Evolutionary conservation across 2,888 invertebrate genomes (phyloP), one percentile per base, ranked within the genome.

Genomic region (Stenodema calcarata): DNA sequence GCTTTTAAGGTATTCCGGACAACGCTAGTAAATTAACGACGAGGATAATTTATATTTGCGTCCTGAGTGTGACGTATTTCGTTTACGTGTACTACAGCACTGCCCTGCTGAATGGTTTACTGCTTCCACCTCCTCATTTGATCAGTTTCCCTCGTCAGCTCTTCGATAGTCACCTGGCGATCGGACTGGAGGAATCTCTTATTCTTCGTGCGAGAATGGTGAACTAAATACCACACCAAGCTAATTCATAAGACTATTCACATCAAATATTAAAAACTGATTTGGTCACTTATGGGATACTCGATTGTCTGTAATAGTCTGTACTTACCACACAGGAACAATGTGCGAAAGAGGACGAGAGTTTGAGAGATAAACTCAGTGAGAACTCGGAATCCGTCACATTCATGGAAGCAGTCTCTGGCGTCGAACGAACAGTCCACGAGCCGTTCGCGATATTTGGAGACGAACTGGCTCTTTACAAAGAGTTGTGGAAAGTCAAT

Each of bases 1-100:
- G 14, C 2, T 76, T 47, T 81, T 28, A 16, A 83, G 84, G 84
- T 0, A 28, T 84, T 47, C 84, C 84, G 14, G 84, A 84, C 28
- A 47, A 84, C 44, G 47, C 73, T 14, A 16, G 23, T 11, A 84
- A 84, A 73, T 28, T 84, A 42, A 73, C 84, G 11, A 84, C 73
- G 16, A 50, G 84, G 35, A 47, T 84, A 3, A 42, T 84, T 44
- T 75, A 73, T 16, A 16, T 84, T 18, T 18, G 73, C 23, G n/a
- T 84, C 18, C 44, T 84, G 1, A n/a, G n/a, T 6, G 16, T 84
- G 84, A 84, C 84, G 16, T 75, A 41, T n/a, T 44, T 84, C 30
- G 70, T 73, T 7, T 84, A 44, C 44, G 44, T 75, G 9, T 84
- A 84, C 73, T 75, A 84, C 47, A 47, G 84, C 35, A 73, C 84